Percentiles rank a stretch among this genome's conserved stretches.
Evolutionary conservation across 2,113 vertebrate species (phyloP).

Genomic region (Sula dactylatra): DNA sequence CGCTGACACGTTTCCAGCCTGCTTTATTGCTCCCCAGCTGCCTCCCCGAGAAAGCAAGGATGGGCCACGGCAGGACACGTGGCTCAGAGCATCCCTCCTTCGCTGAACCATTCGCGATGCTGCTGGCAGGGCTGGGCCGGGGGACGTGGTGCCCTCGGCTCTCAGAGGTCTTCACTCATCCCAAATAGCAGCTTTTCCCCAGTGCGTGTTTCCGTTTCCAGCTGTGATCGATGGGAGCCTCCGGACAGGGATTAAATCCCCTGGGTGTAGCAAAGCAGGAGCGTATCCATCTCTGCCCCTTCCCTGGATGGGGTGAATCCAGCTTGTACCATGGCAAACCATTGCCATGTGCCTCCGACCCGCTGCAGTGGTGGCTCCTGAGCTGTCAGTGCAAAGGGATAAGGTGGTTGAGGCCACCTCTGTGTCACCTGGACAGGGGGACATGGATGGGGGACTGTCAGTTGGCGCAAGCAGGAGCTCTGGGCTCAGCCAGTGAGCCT

Average conservation of each 20-base stretch:
- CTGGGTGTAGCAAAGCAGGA: not conserved
- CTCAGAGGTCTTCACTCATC: not conserved
- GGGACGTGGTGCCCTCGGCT: accelerated
- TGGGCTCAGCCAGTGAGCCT: not conserved
- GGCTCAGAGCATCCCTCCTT: not conserved
- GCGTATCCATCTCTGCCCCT: not conserved
- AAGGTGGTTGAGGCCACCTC: accelerated
- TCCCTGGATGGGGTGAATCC: not conserved
- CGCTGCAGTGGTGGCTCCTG: accelerated
- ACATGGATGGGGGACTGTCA: accelerated
- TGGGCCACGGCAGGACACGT: not conserved
- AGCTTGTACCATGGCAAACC: not conserved
- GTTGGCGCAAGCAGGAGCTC: not conserved
- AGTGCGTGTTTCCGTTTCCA: accelerated
- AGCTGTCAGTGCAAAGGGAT: accelerated
- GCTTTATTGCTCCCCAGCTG: not conserved
- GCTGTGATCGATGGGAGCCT: not conserved
- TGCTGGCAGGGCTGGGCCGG: not conserved
- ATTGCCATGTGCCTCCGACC: accelerated
- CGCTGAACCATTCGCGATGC: not conserved
- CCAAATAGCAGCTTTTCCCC: not conserved
- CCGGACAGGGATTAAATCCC: not conserved
- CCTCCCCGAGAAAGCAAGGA: not conserved
- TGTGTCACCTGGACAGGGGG: not conserved
- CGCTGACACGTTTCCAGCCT: not conserved